These are phyloP conservation scores for Probaryconus sp. DNA, from an alignment of 1,140 invertebrate genomes.

Conservation along the genomic window DNA sequence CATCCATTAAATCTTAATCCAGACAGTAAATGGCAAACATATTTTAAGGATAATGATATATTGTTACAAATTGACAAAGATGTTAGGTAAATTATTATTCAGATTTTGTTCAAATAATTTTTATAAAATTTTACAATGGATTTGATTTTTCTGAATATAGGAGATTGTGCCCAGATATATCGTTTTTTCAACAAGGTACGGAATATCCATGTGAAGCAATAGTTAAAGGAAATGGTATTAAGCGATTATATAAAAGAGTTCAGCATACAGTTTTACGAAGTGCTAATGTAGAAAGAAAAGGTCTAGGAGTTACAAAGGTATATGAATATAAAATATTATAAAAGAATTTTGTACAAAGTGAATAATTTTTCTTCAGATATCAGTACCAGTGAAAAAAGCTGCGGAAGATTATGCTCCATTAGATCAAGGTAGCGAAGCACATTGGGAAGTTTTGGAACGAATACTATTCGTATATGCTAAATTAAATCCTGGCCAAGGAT, in stretches of 20 bases:
- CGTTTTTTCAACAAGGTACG: conserved; percentile 96
- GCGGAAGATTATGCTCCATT: conserved; percentile 89
- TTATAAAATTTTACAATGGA: conserved; percentile 16
- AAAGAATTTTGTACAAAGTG: neutral
- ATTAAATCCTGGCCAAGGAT: conserved; percentile 97
- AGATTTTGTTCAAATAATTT: too few species aligned
- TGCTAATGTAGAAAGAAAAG: conserved; percentile 91
- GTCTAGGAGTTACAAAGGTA: conserved; percentile 93
- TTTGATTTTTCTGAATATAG: conserved; percentile 74
- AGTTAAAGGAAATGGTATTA: conserved; percentile 85
- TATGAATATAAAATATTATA: conserved; percentile 20
- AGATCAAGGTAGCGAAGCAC: conserved; percentile 90
- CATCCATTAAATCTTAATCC: conserved; percentile 97
- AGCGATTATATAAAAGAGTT: conserved; percentile 91
- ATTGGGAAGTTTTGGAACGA: conserved; percentile 98
- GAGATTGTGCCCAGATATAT: conserved; percentile 96
- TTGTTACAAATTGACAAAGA: conserved; percentile 98
- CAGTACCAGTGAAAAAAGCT: conserved; percentile 82
- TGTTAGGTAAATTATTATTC: conserved; percentile 83
- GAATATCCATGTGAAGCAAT: conserved; percentile 89
- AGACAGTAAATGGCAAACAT: conserved; percentile 94
- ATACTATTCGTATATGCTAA: conserved; percentile 99
- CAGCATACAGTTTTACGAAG: conserved; percentile 91
- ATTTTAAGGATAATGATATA: conserved; percentile 98
- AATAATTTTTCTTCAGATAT: conserved; percentile 77